Evolutionary conservation across 2,797 vertebrate genomes (phyloP).

Genomic region (Myotis vivesi): DNA sequence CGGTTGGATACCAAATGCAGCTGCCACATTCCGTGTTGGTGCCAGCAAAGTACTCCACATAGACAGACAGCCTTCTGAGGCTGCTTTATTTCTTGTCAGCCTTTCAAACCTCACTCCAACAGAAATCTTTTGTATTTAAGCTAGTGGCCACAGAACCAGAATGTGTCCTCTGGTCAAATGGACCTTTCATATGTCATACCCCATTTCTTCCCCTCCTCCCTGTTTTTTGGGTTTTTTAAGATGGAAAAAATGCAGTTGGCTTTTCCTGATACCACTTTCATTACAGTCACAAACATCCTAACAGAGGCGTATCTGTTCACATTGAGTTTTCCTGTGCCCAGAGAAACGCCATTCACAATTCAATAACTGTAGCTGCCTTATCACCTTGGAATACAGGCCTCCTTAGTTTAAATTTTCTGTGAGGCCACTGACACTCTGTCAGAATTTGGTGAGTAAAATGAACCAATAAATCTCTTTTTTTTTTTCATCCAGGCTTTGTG

Average conservation of each 20-base stretch:
- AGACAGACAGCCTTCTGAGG: constrained; percentile 66
- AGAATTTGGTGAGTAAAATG: constrained; percentile 54
- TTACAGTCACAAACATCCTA: constrained; percentile 43
- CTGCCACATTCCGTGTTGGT: constrained; percentile 28
- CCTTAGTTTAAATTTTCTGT: constrained; percentile 44
- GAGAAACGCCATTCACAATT: constrained; percentile 55
- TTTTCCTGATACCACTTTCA: constrained; percentile 53
- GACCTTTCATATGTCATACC: constrained; percentile 59
- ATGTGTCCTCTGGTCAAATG: constrained; percentile 68
- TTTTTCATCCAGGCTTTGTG: background rate
- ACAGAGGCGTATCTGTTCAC: constrained; percentile 61
- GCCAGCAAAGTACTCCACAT: constrained; percentile 62
- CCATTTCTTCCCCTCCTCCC: constrained; percentile 35
- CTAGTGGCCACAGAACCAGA: constrained; percentile 64
- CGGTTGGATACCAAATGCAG: constrained; percentile 64
- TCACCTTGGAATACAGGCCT: constrained; percentile 32
- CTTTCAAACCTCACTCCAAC: constrained; percentile 65
- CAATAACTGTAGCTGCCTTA: constrained; percentile 38
- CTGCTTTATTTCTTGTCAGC: constrained; percentile 65
- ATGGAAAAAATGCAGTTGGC: constrained; percentile 48
- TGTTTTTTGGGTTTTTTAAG: constrained; percentile 30
- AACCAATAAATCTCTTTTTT: background rate
- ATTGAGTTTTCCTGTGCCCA: background rate
- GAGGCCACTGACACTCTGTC: constrained; percentile 27
- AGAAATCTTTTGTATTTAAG: constrained; percentile 72